Evolutionary conservation across 35 echinoderm and acorn worm genomes (phyloP), one percentile per base, ranked within the genome.

Genomic region (Acanthaster planci): DNA sequence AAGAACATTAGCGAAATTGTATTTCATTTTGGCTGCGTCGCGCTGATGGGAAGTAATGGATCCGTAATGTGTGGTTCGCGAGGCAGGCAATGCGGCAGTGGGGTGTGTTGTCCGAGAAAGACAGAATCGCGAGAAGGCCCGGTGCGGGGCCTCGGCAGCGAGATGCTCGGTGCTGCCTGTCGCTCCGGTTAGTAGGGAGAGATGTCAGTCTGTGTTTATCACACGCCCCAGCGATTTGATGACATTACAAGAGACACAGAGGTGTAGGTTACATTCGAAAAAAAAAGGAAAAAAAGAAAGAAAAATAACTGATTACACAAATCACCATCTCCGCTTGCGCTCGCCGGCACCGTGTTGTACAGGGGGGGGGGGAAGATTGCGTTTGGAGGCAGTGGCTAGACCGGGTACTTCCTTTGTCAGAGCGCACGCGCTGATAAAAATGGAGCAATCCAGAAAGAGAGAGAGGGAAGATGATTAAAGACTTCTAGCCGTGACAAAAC

Each of bases 1-100:
- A 72, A 72, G 64, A 72, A 72, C 64, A 72, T 72, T 72, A 72
- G 64, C 34, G 64, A 72, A 72, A 72, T 72, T 72, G 34, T 72
- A 72, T 72, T 72, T 72, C 64, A 35, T 72, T 72, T 72, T 12
- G 30, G 34, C 34, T 10, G 12, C 42, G 4, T 47, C 4, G 42
- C 42, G 42, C 42, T 47, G 42, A 12, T 47, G 23, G 22, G 10
- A 10, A 26, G 64, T 72, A 72, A 72, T 72, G 64, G 64, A 72
- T 72, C 64, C 64, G 64, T 29, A 72, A 72, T 72, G 64, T 72
- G 23, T 9, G 64, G 14, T n/a, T 59, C 27, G 56, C 56, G 19
- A 59, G 64, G 64, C 64, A 26, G 34, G 64, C 5, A 29, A 26
- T n/a, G 5, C 30, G 64, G 42, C 12, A 12, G 42, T 47, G 4